Percentiles rank a stretch among this genome's conserved stretches.
Conservation (phyloP, 1,140 invertebrate genomes). For the Nixonia krombeini region DNA sequence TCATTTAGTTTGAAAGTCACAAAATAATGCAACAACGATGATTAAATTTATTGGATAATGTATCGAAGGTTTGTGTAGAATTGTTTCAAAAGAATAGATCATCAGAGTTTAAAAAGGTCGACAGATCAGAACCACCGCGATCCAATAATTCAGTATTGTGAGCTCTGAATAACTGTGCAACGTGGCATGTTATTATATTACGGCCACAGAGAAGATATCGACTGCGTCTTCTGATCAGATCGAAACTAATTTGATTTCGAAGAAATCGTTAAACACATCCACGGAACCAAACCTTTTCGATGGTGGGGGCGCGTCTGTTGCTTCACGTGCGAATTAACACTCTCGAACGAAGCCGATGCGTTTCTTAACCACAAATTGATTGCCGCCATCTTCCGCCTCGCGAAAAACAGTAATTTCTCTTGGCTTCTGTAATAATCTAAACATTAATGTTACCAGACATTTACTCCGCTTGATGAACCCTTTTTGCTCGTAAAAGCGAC, state of each 20-base stretch:
- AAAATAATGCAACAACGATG: too few species aligned
- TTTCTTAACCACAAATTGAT: too few species aligned
- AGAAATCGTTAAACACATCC: conserved; percentile 46
- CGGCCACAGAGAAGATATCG: conserved; percentile 46
- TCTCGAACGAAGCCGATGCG: conserved; percentile 8
- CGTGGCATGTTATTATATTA: conserved; percentile 49
- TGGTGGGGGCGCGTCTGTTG: conserved; percentile 27
- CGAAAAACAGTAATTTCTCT: too few species aligned
- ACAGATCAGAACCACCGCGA: conserved; percentile 34
- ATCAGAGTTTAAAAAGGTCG: conserved; percentile 17
- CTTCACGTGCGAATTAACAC: conserved; percentile 22
- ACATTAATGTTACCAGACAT: conserved; percentile 31
- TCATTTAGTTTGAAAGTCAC: too few species aligned
- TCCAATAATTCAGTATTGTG: conserved; percentile 54
- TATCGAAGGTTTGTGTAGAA: too few species aligned
- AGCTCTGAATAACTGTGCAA: conserved; percentile 50
- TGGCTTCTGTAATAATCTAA: conserved; percentile 10
- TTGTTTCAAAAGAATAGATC: too few species aligned
- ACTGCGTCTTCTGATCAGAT: conserved; percentile 44
- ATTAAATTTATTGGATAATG: too few species aligned
- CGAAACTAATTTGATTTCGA: conserved; percentile 60
- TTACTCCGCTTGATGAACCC: conserved; percentile 32
- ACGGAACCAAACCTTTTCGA: conserved; percentile 14
- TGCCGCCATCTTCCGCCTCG: too few species aligned
- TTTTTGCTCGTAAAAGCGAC: too few species aligned